Evolutionary conservation across 2,797 vertebrate genomes (phyloP).

Genomic region (Enteromius radiatus): DNA sequence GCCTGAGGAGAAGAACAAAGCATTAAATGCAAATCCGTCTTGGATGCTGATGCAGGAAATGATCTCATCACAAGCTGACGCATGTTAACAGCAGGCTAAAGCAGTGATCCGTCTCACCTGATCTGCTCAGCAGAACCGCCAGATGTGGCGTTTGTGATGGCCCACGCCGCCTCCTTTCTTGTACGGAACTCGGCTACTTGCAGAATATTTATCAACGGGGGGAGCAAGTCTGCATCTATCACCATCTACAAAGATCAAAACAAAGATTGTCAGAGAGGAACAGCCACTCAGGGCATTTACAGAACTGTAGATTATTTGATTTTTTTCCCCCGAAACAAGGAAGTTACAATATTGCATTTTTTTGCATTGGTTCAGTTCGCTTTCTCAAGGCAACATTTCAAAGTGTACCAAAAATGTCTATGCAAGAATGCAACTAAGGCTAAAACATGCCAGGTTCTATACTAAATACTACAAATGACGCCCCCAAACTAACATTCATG

Average conservation of each 20-base stretch:
- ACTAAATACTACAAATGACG: not conserved
- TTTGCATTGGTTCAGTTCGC: not conserved
- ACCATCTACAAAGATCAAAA: slow-evolving; percentile 80
- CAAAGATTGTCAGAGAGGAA: not conserved
- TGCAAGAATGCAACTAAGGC: not conserved
- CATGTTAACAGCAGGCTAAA: not conserved
- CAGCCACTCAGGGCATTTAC: not conserved
- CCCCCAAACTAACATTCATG: not conserved
- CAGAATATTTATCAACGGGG: slow-evolving; percentile 91
- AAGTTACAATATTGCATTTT: no score
- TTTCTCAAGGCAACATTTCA: not conserved
- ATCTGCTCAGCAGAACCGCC: slow-evolving; percentile 96
- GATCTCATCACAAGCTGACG: not conserved
- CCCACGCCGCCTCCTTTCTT: slow-evolving; percentile 95
- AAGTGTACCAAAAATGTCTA: not conserved
- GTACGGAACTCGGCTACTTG: slow-evolving; percentile 97
- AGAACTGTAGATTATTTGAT: not conserved
- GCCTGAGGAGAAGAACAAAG: slow-evolving; percentile 71
- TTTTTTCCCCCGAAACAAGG: not conserved
- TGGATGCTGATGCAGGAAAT: not conserved
- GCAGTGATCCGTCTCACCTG: slow-evolving; percentile 75
- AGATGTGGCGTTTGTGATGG: slow-evolving; percentile 94
- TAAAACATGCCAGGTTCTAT: not conserved
- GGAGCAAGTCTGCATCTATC: slow-evolving; percentile 92
- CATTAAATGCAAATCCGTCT: not conserved